Percentiles rank a stretch among this genome's conserved stretches.
phyloP scores from a whole-genome alignment of 2,113 vertebrate species.

The Podarcis raffonei region DNA sequence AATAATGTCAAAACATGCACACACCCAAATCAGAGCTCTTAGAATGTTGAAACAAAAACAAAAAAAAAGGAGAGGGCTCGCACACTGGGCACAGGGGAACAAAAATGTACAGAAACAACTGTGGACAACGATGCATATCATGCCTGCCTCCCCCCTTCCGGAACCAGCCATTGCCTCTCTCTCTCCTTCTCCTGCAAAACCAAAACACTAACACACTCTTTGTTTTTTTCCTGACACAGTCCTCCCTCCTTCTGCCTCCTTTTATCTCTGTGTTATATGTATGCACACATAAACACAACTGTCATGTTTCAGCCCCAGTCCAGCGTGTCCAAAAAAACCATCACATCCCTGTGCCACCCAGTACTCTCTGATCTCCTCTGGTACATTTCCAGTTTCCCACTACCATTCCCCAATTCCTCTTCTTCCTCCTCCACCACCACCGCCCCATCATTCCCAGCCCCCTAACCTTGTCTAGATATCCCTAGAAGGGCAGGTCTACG shows the following conservation, averaged over 20 bases:
- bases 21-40: neutral
- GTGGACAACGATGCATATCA: neutral
- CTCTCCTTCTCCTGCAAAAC: neutral
- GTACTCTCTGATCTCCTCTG: neutral
- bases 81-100: neutral
- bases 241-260: neutral
- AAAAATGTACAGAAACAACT: neutral
- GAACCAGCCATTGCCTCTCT: neutral
- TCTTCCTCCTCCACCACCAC: neutral
- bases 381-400: neutral
- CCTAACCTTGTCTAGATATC: neutral
- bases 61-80: neutral
- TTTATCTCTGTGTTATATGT: neutral
- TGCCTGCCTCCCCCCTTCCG: too few relatives aligned
- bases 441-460: neutral
- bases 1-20: neutral
- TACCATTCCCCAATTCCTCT: neutral
- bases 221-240: neutral
- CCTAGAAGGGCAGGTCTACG: neutral
- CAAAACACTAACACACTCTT: constrained; percentile 7
- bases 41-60: neutral
- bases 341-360: neutral
- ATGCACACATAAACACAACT: neutral
- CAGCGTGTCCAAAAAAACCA: neutral
- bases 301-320: neutral